phyloP scores from a whole-genome alignment of 2,888 invertebrate genomes.

The Nipponacmea schrenckii region DNA sequence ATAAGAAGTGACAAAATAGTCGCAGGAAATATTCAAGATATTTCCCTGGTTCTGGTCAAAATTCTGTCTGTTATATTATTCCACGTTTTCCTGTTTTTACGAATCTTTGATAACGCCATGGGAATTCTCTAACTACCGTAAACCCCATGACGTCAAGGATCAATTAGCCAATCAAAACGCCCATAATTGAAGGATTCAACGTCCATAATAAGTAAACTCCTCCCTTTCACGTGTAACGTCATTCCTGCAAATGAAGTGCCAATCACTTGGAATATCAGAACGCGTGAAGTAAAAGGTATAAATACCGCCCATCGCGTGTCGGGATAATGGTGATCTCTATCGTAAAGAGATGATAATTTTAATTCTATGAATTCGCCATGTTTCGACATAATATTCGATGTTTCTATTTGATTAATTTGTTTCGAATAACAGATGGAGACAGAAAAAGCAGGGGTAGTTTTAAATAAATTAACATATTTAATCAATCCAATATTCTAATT shows the following conservation, averaged over 20 bases:
- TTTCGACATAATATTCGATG: background rate
- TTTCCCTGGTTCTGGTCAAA: background rate
- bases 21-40: background rate
- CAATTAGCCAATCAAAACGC: constrained; percentile 7
- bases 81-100: constrained; percentile 4
- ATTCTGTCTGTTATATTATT: background rate
- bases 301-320: constrained; percentile 8
- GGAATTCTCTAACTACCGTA: constrained; percentile 4
- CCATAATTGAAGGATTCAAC: background rate
- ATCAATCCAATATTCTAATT: background rate
- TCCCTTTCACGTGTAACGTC: background rate
- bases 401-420: constrained; percentile 1
- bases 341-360: background rate
- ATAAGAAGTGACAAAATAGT: background rate
- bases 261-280: background rate
- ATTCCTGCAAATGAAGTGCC: background rate
- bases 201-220: background rate
- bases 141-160: constrained; percentile 4
- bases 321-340: background rate
- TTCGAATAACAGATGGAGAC: background rate
- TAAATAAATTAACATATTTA: constrained; percentile 5
- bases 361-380: background rate
- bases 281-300: background rate
- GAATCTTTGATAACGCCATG: background rate
- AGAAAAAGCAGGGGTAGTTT: background rate